Evolutionary conservation across 1,140 invertebrate species (phyloP), one percentile per base, ranked within the genome.

Genomic region (Sycophila sp.): DNA sequence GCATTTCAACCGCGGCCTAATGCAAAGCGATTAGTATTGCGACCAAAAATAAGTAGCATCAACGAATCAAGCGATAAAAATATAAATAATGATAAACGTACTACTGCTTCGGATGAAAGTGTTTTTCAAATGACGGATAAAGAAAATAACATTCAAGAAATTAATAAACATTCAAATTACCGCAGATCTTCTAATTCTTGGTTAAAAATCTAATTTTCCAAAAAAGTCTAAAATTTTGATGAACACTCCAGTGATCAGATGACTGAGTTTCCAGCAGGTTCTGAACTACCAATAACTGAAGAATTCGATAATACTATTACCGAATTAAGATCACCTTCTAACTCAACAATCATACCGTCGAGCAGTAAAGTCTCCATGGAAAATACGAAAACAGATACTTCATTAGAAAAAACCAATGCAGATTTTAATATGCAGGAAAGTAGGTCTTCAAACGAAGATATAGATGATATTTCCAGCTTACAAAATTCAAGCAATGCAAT

Each of bases 1-100:
- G 90, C 89, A 19, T 88, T 92, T 38, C 87, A 86, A 53, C 82
- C 91, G 6, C 89, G 90, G 67, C 88, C 89, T 2, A 91, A 89
- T 73, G 83, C 90, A 1, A 92, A 91, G 71, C 85, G 90, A 2
- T 81, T 92, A 8, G 87, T 91, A 2, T 81, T 92, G 5, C 86
- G 84, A 36, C 83, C 84, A 4, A 86, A 85, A 71, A 72, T 78
- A 4, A 32, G 47, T 15, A 59, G 2, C 1, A 10, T 34, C 2
- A 24, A n/a, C 38, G 47, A 51, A 19, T 17, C 36, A 45, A 51
- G 24, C 45, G 19, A 26, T n/a, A 60, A 36, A 40, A 49, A 1
- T 32, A 17, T 19, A 30, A 47, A 6, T 38, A n/a, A 4, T 38
- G 30, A 40, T 17, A 36, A 24, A 15, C 3, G 0, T 34, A 67